Conservation (phyloP, 2,113 vertebrate species). For the Fukomys damarensis region DNA sequence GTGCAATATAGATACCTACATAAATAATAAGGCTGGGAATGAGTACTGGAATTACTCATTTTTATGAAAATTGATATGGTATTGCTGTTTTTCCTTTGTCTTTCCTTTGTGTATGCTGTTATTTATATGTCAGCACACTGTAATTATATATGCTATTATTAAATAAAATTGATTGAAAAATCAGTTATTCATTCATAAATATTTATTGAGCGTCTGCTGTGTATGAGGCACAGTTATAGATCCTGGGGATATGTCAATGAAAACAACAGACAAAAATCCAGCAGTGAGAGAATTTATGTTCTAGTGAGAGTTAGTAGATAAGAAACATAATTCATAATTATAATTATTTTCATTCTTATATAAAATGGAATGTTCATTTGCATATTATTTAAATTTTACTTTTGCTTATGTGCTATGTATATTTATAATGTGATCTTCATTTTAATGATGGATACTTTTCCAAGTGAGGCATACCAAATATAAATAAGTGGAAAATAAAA, state of each 20-base stretch:
- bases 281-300: background rate
- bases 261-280: conserved; percentile 2
- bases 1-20: conserved; percentile 52
- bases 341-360: conserved; percentile 52
- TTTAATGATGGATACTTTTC: conserved; percentile 32
- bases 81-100: conserved; percentile 71
- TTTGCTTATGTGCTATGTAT: conserved; percentile 2
- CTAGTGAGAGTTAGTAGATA: conserved; percentile 39
- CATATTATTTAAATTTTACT: conserved; percentile 64
- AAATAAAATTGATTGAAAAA: conserved; percentile 82
- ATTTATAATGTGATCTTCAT: background rate
- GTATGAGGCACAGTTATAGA: conserved; percentile 24
- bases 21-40: conserved; percentile 38
- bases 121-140: conserved; percentile 79
- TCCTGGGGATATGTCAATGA: background rate
- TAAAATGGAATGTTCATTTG: conserved; percentile 58
- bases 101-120: conserved; percentile 75
- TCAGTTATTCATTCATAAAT: conserved; percentile 78
- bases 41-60: conserved; percentile 74
- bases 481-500: background rate
- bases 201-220: conserved; percentile 75
- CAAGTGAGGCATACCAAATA: background rate
- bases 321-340: conserved; percentile 17
- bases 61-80: conserved; percentile 70
- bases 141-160: conserved; percentile 78